Evolutionary conservation across 2,113 vertebrate genomes (phyloP).

Genomic region (Neomonachus schauinslandi): DNA sequence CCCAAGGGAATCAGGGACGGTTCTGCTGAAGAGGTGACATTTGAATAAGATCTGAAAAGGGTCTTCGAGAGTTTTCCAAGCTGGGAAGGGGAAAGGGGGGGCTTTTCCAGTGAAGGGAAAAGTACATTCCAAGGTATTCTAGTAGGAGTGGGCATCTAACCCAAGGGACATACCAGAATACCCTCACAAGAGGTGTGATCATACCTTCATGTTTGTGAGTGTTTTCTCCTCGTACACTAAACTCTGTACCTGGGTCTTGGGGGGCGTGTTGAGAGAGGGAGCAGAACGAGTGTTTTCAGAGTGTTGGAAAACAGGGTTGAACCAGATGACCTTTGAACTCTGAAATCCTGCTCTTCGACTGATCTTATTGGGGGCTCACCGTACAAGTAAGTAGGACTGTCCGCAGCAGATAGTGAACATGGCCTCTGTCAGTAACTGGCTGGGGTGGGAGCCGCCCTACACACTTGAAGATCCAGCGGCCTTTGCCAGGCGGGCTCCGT

Average conservation of each 20-base stretch:
- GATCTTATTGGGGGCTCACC: not conserved
- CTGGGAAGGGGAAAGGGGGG: not conserved
- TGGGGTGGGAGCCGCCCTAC: not conserved
- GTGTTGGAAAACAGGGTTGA: not conserved
- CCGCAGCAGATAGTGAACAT: no score
- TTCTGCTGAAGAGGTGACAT: not conserved
- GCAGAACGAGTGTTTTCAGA: not conserved
- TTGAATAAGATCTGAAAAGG: not conserved
- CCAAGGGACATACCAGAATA: not conserved
- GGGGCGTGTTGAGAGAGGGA: not conserved
- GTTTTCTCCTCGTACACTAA: conserved; percentile 62
- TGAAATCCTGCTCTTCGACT: not conserved
- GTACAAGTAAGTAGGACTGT: no score
- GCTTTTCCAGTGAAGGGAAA: not conserved
- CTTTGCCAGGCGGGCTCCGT: accelerated
- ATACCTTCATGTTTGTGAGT: not conserved
- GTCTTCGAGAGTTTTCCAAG: not conserved
- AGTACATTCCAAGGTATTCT: not conserved
- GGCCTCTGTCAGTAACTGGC: not conserved
- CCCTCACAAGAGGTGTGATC: conserved; percentile 46
- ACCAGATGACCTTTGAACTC: not conserved
- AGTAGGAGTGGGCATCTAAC: not conserved
- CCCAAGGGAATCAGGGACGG: not conserved
- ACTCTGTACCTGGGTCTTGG: not conserved
- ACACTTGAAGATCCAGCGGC: not conserved